Evolutionary conservation across 2,888 invertebrate species (phyloP), one percentile per base, ranked within the genome.

Genomic region (Dicroscelio sp.): DNA sequence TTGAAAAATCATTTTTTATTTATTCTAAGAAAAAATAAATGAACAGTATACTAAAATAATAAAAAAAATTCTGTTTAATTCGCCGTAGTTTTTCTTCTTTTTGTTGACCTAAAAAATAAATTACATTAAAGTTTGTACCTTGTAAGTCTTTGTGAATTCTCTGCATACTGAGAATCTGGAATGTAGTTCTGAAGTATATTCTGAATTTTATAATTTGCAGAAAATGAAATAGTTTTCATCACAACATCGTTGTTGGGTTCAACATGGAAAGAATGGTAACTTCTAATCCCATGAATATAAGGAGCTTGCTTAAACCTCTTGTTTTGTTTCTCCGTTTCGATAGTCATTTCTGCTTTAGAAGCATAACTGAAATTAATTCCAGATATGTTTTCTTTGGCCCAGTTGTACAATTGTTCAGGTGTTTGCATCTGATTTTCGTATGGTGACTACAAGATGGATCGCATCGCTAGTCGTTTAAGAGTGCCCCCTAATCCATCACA

Each of bases 401-500:
- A 76, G 30, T 73, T 20, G 52, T 35, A 33, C 52, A 76, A 14
- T 35, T 76, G 0, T 58, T 76, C 20, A n/a, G 35, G 58, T 25
- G 78, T 78, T 43, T 63, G 35, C 5, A 78, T 38, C 31, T 78
- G 43, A 10, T 58, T 48, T 1, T 76, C 25, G 17, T 27, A 71
- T 30, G 71, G 71, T 48, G n/a, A 33, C 25, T 76, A 25, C n/a
- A 76, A 33, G 33, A 23, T 76, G 17, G 58, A 1, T 58, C 76
- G 76, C 20, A 23, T 48, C 58, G 76, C 58, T 76, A 76, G 58
- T 58, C 58, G 58, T 76, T 76, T 76, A 20, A 76, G 35, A 58
- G 58, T 76, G 31, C 76, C 73, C 4, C 73, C 73, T 14, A 76
- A 55, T 76, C 58, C 25, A 76, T 76, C 76, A 23, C 76, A 58